Base-by-base conservation (phyloP, 2,888 invertebrate species). In the Chromoteleia sp. region DNA sequence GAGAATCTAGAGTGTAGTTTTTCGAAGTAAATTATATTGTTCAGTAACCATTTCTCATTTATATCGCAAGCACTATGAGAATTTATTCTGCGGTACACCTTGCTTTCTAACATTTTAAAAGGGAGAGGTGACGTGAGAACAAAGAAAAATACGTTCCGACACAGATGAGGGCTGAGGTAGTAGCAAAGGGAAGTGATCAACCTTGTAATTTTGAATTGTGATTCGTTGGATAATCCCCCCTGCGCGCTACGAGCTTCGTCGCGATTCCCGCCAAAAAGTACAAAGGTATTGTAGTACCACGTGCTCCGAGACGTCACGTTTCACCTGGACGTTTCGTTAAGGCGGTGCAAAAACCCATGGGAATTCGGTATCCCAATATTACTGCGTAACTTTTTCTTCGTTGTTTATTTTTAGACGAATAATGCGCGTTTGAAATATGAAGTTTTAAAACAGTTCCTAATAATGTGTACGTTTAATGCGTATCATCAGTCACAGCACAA, bases 41-140 rank as follows among this genome's bases (percentile, higher is more conserved):
- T 56, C 63, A 61, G 58, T 75, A 70, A 71, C 54, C 41, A 74
- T 75, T 75, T 81, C 71, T 81, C 75, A 58, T 59, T 29, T 52
- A 19, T 36, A 54, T 70, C 1, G 33, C 25, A 36, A 67, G 30
- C 17, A 33, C 19, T 65, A 67, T 76, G 81, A 65, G 76, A 81
- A 81, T 81, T 67, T 59, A 67, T 76, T 75, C 59, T 54, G 50
- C 45, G 39, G 61, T 81, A 71, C 81, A 81, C 81, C 71, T 81
- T 81, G 54, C 76, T 70, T 41, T 65, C 68, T 17, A 36, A 61
- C 45, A 59, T 63, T 76, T 76, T 52, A 56, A 58, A 65, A 12
- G 65, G 45, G 45, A 36, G 41, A 36, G 77, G 61, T 15, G 43
- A 4, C 33, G 15, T n/a, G 74, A 36, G 54, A 70, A 75, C 80